Percentiles rank a stretch among this genome's conserved stretches.
phyloP scores from a whole-genome alignment of 2,888 invertebrate genomes.

The Malthinus seriepunctatus region DNA sequence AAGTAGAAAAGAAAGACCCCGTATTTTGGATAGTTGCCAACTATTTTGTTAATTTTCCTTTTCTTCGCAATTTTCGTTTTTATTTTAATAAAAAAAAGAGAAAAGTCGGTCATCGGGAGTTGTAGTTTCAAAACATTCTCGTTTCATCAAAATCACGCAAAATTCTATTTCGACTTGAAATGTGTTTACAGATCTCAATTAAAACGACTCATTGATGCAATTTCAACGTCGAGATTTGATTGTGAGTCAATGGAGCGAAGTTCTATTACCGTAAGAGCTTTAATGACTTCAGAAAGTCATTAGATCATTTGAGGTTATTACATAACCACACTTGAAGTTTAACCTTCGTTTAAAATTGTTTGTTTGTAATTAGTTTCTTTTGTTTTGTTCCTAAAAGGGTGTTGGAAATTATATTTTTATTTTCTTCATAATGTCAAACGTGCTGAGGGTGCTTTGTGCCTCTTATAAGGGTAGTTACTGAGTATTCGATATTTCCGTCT shows the following conservation, averaged over 20 bases:
- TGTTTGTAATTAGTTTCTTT: too few species aligned
- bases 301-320: constrained; percentile 22
- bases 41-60: background rate
- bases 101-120: background rate
- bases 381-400: too few species aligned
- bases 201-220: constrained; percentile 31
- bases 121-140: background rate
- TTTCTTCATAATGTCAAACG: too few species aligned
- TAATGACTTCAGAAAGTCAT: constrained; percentile 32
- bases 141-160: background rate
- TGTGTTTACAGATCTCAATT: constrained; percentile 26
- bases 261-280: constrained; percentile 17
- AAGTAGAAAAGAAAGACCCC: constrained; percentile 38
- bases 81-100: background rate
- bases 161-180: constrained; percentile 9
- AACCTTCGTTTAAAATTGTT: background rate
- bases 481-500: too few species aligned
- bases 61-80: background rate
- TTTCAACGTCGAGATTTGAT: constrained; percentile 30
- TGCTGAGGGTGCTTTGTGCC: too few species aligned
- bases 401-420: too few species aligned
- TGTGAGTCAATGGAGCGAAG: constrained; percentile 28
- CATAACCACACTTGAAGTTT: constrained; percentile 18
- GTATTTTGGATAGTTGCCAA: constrained; percentile 13
- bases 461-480: too few species aligned